phyloP scores from a whole-genome alignment of 1,140 invertebrate genomes.

The Bacillus rossius region DNA sequence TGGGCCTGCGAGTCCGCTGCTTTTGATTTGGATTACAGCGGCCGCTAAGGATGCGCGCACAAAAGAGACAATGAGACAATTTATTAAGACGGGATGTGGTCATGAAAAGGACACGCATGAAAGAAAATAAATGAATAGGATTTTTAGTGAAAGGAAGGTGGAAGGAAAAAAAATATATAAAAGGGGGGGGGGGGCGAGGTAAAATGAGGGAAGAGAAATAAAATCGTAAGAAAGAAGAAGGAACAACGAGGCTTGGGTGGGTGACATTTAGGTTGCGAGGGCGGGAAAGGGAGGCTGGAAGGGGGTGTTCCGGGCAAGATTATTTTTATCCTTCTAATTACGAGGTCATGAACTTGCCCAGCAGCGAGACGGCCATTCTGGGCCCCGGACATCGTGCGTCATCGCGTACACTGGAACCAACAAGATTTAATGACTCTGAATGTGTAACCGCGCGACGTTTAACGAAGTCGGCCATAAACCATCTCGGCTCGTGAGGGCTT shows the following conservation, averaged over 20 bases:
- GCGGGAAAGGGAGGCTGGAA: no score
- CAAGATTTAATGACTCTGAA: no score
- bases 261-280: no score
- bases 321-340: slow-evolving; percentile 9
- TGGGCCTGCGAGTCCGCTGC: not conserved
- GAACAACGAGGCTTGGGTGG: no score
- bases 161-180: not conserved
- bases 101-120: slow-evolving; percentile 6
- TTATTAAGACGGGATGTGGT: slow-evolving; percentile 10
- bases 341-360: not conserved
- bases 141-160: not conserved
- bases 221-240: no score
- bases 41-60: not conserved
- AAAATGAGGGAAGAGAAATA: no score
- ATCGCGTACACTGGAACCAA: no score
- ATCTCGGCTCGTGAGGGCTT: no score
- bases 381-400: no score
- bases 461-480: no score
- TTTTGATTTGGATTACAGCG: slow-evolving; percentile 1
- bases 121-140: slow-evolving; percentile 8
- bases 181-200: not conserved
- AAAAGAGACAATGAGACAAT: slow-evolving; percentile 10
- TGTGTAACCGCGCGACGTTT: no score
- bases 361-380: no score
- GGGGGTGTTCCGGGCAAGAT: not conserved